Evolutionary conservation across 2,888 invertebrate species (phyloP).

Genomic region (Molorchus minor): DNA sequence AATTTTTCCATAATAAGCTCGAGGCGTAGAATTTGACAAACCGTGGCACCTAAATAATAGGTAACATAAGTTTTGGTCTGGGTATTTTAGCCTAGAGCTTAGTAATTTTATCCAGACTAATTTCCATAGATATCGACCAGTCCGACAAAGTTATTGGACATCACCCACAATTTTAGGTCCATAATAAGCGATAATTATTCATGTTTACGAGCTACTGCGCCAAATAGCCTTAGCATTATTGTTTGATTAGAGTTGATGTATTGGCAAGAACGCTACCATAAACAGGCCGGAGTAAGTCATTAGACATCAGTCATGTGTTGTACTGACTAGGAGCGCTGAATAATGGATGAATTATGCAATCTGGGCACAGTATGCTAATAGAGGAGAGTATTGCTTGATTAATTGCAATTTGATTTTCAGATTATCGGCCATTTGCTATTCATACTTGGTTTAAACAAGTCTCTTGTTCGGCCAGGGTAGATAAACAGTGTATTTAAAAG

Average conservation of each 20-base stretch:
- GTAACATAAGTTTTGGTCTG: too few species aligned
- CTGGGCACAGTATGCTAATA: conserved; percentile 56
- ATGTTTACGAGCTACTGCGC: conserved; percentile 16
- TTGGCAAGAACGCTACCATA: conserved; percentile 34
- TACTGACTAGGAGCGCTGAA: conserved; percentile 48
- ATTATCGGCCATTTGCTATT: conserved; percentile 58
- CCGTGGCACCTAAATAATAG: too few species aligned
- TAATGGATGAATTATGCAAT: conserved; percentile 59
- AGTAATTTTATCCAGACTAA: not conserved
- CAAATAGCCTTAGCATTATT: conserved; percentile 23
- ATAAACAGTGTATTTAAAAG: conserved; percentile 33
- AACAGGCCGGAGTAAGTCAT: conserved; percentile 49
- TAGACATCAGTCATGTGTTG: conserved; percentile 54
- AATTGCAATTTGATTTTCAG: conserved; percentile 61
- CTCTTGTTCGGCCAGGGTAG: conserved; percentile 11
- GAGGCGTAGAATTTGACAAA: too few species aligned
- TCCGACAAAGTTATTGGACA: conserved; percentile 10
- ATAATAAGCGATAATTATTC: conserved; percentile 21
- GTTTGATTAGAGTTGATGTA: conserved; percentile 26
- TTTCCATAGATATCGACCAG: conserved; percentile 11
- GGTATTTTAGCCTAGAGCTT: too few species aligned
- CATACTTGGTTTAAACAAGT: conserved; percentile 48
- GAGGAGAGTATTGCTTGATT: conserved; percentile 56
- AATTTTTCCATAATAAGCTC: too few species aligned
- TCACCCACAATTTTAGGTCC: conserved; percentile 8